phyloP scores from a whole-genome alignment of 2,797 vertebrate genomes.

The Pterois miles region DNA sequence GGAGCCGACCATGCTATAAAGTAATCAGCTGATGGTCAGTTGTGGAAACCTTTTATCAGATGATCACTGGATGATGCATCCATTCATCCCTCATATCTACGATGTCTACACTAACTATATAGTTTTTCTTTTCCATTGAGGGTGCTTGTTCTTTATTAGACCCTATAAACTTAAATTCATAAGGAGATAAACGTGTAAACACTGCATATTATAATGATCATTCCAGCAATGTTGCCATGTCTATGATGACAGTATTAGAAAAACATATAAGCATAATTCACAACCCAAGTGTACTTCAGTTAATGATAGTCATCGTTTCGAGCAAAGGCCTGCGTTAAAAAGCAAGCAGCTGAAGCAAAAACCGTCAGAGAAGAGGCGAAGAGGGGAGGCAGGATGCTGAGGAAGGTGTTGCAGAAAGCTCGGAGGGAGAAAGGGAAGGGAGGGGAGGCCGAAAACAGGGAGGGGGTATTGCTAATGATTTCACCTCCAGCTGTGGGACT shows the following conservation, averaged over 20 bases:
- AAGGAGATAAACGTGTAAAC: background rate
- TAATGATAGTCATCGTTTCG: slow-evolving; percentile 22
- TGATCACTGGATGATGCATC: background rate
- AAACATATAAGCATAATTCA: background rate
- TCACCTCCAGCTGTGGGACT: slow-evolving; percentile 83
- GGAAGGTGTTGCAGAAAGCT: slow-evolving; percentile 70
- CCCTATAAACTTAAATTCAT: background rate
- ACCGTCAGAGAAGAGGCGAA: slow-evolving; percentile 30
- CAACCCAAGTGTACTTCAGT: slow-evolving; percentile 4
- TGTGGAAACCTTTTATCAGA: background rate
- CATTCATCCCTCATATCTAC: background rate
- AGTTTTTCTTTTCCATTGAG: background rate
- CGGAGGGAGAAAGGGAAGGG: slow-evolving; percentile 51
- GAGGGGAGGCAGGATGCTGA: slow-evolving; percentile 62
- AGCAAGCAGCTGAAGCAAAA: slow-evolving; percentile 21
- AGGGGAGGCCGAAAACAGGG: slow-evolving; percentile 59
- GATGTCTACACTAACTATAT: background rate
- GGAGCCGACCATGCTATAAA: background rate
- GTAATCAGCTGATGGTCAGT: background rate
- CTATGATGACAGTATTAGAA: background rate
- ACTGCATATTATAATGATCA: background rate
- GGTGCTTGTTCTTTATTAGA: background rate
- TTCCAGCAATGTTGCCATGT: background rate
- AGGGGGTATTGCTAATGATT: slow-evolving; percentile 81
- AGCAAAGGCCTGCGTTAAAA: slow-evolving; percentile 32